phyloP scores from a whole-genome alignment of 2,113 vertebrate species.

The Mustela nigripes region DNA sequence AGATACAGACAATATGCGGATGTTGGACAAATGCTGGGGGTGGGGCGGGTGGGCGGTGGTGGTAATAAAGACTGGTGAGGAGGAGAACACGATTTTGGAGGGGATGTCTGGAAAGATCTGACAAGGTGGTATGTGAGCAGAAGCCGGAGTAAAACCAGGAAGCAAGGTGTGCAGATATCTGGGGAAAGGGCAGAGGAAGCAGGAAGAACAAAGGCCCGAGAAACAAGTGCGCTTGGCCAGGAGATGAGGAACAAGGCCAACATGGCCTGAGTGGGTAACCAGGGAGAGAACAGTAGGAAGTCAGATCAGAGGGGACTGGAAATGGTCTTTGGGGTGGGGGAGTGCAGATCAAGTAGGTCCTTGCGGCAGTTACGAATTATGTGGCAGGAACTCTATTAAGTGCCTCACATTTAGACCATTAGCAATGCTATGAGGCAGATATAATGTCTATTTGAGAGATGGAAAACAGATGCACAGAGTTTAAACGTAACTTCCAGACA shows the following conservation, averaged over 20 bases:
- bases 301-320: not conserved
- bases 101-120: slow-evolving; percentile 41
- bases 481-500: not conserved
- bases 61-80: not conserved
- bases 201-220: slow-evolving; percentile 46
- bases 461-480: not conserved
- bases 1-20: not conserved
- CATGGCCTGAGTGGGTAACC: not conserved
- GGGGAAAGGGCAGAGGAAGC: not conserved
- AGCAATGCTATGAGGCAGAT: not conserved
- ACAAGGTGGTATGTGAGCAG: not conserved
- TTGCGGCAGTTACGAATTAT: not conserved
- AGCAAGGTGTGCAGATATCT: slow-evolving; percentile 5
- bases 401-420: not conserved
- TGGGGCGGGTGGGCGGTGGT: no score
- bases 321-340: not conserved
- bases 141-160: slow-evolving; percentile 54
- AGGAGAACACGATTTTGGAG: not conserved
- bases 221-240: not conserved
- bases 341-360: not conserved
- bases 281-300: not conserved
- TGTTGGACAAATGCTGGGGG: not conserved
- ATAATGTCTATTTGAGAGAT: not conserved
- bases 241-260: not conserved
- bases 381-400: not conserved